These are phyloP conservation scores for Sminthopsis crassicaudata DNA, from an alignment of 2,113 vertebrate species.

Conservation along the genomic window DNA sequence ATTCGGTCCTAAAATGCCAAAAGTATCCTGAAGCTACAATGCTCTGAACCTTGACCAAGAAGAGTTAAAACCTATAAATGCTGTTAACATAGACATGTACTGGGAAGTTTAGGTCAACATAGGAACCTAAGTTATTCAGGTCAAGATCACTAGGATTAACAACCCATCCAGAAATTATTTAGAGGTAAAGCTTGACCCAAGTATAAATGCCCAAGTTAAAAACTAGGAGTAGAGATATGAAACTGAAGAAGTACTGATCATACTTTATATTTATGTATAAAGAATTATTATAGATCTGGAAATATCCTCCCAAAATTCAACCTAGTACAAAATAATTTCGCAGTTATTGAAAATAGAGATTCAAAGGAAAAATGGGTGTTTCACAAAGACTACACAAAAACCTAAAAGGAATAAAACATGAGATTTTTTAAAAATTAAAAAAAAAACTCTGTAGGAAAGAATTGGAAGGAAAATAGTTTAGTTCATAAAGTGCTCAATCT, in stretches of 20 bases:
- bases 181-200: not conserved
- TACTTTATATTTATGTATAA: not conserved
- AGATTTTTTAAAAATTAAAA: not conserved
- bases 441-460: not conserved
- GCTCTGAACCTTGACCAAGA: not conserved
- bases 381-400: not conserved
- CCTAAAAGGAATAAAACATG: not conserved
- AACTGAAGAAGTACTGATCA: not conserved
- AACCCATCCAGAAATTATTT: not conserved
- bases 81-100: not conserved
- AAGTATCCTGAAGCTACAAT: not conserved
- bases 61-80: not conserved
- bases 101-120: not conserved
- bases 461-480: not conserved
- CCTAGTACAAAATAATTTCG: not conserved
- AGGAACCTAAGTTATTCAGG: not conserved
- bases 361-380: not conserved
- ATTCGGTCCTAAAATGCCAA: not conserved
- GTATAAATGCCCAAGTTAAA: not conserved
- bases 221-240: not conserved
- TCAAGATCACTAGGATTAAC: not conserved
- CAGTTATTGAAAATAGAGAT: not conserved
- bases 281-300: not conserved
- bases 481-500: not conserved
- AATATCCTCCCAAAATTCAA: not conserved